Conservation (phyloP, 2,888 invertebrate species). For the Schrankia costaestrigalis region DNA sequence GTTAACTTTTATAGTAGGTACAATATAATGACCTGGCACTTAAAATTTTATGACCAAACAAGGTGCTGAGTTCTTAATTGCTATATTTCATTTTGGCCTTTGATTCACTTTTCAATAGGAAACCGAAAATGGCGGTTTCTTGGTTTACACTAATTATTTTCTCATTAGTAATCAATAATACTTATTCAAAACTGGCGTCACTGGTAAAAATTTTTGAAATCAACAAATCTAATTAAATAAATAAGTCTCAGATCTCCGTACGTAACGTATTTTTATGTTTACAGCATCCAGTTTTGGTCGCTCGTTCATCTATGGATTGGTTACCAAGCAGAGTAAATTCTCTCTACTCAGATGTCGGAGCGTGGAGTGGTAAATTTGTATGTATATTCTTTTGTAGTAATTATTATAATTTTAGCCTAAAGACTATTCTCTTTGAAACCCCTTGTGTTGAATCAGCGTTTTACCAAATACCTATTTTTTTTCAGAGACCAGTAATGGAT, state of each 20-base stretch:
- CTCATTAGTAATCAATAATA: conserved; percentile 5
- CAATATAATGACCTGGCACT: too few species aligned
- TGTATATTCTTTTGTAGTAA: conserved; percentile 22
- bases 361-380: conserved; percentile 77
- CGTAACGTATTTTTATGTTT: conserved; percentile 14
- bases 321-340: conserved; percentile 75
- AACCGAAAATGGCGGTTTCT: conserved; percentile 2
- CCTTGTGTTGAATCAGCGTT: too few species aligned
- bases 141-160: background rate
- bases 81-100: background rate
- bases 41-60: too few species aligned
- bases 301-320: conserved; percentile 71
- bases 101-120: background rate
- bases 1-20: too few species aligned
- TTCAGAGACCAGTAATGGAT: conserved; percentile 74
- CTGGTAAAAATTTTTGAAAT: conserved; percentile 17
- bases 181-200: conserved; percentile 17
- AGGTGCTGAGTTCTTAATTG: background rate
- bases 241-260: background rate
- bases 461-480: conserved; percentile 2
- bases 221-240: background rate
- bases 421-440: background rate
- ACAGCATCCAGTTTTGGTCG: conserved; percentile 69
- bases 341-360: conserved; percentile 72
- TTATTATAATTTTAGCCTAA: background rate